Conservation (phyloP, 2,113 vertebrate genomes). For the Bettongia penicillata region DNA sequence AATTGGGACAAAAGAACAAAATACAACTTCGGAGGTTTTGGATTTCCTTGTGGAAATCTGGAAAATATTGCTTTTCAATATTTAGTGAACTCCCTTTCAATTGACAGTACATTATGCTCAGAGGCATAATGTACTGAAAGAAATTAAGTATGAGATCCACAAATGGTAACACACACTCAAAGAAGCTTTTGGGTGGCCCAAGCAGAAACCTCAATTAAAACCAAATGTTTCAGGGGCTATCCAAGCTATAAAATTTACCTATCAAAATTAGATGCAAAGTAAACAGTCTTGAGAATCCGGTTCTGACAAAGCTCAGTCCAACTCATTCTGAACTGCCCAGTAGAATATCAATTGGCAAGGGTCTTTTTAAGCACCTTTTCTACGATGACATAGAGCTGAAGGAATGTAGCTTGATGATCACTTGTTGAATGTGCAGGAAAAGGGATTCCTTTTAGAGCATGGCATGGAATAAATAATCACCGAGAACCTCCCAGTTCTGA, state of each 20-base stretch:
- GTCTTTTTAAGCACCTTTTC: slow-evolving; percentile 46
- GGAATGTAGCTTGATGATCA: not conserved
- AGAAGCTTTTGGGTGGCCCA: slow-evolving; percentile 65
- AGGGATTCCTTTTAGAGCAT: not conserved
- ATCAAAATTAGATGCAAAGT: slow-evolving; percentile 57
- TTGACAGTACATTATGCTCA: slow-evolving; percentile 61
- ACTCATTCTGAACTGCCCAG: not conserved
- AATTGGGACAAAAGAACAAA: slow-evolving; percentile 63
- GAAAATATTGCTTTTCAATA: slow-evolving; percentile 72
- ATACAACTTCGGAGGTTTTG: slow-evolving; percentile 69
- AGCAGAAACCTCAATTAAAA: slow-evolving; percentile 64
- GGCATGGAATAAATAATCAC: not conserved
- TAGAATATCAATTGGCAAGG: slow-evolving; percentile 16
- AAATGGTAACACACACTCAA: slow-evolving; percentile 66
- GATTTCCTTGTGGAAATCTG: slow-evolving; percentile 79
- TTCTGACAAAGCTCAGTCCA: slow-evolving; percentile 60
- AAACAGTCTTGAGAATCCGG: slow-evolving; percentile 27
- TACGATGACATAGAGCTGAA: slow-evolving; percentile 52
- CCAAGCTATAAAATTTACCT: slow-evolving; percentile 45
- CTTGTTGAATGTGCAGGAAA: not conserved
- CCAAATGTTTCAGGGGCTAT: slow-evolving; percentile 75
- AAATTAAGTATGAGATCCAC: slow-evolving; percentile 71
- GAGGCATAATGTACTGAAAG: slow-evolving; percentile 68
- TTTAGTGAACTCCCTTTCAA: slow-evolving; percentile 63
- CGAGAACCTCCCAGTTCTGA: not conserved